These are phyloP conservation scores for Asteroscopus sphinx DNA, from an alignment of 2,888 invertebrate species.

Conservation along the genomic window DNA sequence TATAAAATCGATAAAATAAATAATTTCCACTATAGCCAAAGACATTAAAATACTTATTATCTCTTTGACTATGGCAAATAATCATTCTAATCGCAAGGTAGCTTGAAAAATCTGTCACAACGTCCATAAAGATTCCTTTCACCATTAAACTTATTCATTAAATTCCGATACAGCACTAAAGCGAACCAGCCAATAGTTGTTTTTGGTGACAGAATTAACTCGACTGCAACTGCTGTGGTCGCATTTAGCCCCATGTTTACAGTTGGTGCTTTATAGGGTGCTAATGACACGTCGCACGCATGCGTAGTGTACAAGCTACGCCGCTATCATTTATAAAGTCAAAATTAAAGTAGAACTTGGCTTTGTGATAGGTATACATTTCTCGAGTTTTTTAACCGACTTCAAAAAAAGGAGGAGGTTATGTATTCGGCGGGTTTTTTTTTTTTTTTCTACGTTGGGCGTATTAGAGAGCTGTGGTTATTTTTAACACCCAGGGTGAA, in stretches of 20 bases:
- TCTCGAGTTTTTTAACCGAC: too few species aligned
- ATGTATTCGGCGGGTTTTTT: too few species aligned
- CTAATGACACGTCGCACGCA: slow-evolving; percentile 73
- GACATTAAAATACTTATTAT: too few species aligned
- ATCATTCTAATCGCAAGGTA: too few species aligned
- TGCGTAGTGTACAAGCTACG: slow-evolving; percentile 35
- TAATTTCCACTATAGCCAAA: too few species aligned
- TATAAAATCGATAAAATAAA: too few species aligned
- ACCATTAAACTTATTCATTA: slow-evolving; percentile 17
- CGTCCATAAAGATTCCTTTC: background rate
- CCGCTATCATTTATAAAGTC: slow-evolving; percentile 56
- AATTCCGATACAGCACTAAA: slow-evolving; percentile 21
- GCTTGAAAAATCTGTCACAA: background rate
- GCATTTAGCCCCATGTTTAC: slow-evolving; percentile 69
- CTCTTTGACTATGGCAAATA: too few species aligned
- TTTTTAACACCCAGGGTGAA: too few species aligned
- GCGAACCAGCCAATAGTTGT: slow-evolving; percentile 26
- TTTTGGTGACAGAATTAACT: slow-evolving; percentile 60
- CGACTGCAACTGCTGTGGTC: slow-evolving; percentile 36
- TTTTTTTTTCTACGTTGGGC: slow-evolving; percentile 38
- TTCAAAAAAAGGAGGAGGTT: too few species aligned
- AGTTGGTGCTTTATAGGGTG: slow-evolving; percentile 72
- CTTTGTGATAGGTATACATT: slow-evolving; percentile 26
- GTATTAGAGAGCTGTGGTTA: slow-evolving; percentile 38
- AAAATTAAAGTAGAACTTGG: slow-evolving; percentile 44